A percentile compares a stretch with the other conserved stretches of the same genome.
These are phyloP conservation scores for Portevinia maculata DNA, from an alignment of 2,888 invertebrate species.

Conservation along the genomic window DNA sequence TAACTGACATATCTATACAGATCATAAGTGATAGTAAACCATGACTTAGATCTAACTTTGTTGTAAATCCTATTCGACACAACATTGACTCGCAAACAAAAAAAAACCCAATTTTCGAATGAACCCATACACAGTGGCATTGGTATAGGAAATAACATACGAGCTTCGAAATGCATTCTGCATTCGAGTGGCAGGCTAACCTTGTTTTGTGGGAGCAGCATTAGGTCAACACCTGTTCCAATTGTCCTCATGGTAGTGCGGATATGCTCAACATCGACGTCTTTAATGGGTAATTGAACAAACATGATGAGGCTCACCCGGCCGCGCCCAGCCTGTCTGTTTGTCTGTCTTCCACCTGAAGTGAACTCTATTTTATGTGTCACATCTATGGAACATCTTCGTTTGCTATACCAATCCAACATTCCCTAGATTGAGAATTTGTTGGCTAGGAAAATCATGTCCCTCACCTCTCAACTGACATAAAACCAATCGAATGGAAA, in stretches of 20 bases:
- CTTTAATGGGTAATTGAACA: slow-evolving; percentile 68
- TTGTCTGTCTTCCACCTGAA: slow-evolving; percentile 27
- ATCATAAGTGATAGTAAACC: too few relatives aligned
- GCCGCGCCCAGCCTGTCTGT: slow-evolving; percentile 15
- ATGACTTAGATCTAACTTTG: too few relatives aligned
- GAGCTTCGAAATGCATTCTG: slow-evolving; percentile 6
- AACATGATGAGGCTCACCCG: slow-evolving; percentile 37
- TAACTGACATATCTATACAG: too few relatives aligned
- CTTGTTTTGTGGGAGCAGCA: slow-evolving; percentile 34
- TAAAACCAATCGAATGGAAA: slow-evolving; percentile 38
- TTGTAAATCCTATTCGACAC: too few relatives aligned
- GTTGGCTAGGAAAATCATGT: slow-evolving; percentile 23
- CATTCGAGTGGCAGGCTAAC: slow-evolving; percentile 35
- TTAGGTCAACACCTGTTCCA: slow-evolving; percentile 60
- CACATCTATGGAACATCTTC: slow-evolving; percentile 59
- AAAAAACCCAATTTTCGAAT: too few relatives aligned
- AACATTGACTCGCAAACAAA: too few relatives aligned
- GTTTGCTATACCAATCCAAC: slow-evolving; percentile 33
- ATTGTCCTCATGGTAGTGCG: slow-evolving; percentile 35
- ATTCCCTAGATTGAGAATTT: slow-evolving; percentile 4
- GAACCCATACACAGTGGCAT: not conserved
- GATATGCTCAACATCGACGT: slow-evolving; percentile 53
- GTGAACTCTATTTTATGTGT: slow-evolving; percentile 44
- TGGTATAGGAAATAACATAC: not conserved
- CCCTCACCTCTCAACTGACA: slow-evolving; percentile 27